These are phyloP conservation scores for Acanthosepion lycidas DNA, from an alignment of 2,888 invertebrate genomes.

Conservation along the genomic window DNA sequence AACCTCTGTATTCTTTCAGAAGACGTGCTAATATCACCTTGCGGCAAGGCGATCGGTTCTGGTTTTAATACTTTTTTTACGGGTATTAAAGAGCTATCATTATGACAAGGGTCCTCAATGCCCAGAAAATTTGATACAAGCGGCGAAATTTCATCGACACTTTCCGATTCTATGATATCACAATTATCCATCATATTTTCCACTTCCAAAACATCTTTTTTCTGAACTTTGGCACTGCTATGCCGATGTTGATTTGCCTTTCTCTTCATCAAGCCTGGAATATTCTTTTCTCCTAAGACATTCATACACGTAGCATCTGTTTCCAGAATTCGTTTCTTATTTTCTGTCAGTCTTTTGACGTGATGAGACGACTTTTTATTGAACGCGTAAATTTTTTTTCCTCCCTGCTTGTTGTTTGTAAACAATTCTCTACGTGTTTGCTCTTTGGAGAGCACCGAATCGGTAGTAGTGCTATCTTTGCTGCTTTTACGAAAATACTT, in stretches of 20 bases:
- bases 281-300: background rate
- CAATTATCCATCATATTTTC: background rate
- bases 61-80: background rate
- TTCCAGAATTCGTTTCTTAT: background rate
- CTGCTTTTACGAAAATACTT: background rate
- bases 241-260: background rate
- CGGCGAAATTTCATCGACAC: background rate
- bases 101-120: background rate
- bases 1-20: slow-evolving; percentile 38
- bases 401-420: background rate
- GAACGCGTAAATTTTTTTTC: background rate
- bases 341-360: background rate
- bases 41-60: background rate
- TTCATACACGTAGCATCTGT: background rate
- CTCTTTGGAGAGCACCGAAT: background rate
- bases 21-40: background rate
- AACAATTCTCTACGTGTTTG: background rate
- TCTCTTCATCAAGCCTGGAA: background rate
- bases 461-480: background rate
- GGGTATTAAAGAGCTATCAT: background rate
- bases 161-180: background rate
- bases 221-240: background rate
- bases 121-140: background rate
- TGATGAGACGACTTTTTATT: background rate
- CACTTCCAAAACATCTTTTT: background rate